Base-by-base conservation (phyloP, 2,888 invertebrate genomes). In the Timema podura region DNA sequence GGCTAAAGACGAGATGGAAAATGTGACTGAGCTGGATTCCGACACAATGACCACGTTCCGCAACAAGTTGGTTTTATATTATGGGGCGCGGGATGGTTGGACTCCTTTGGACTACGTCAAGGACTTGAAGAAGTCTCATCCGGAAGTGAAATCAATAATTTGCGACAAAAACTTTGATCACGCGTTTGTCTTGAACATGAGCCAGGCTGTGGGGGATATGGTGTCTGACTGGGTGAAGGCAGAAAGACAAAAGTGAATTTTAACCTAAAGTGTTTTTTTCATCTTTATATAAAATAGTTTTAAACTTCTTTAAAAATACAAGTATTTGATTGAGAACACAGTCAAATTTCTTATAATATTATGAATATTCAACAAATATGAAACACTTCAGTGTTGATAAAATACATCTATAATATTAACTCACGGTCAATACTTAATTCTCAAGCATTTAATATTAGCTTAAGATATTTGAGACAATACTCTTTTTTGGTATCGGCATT, bases 51-150 rank as follows among this genome's bases (percentile, higher is more conserved):
- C 82, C 16, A 79, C 82, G 46, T 83, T 90, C 78, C 76, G 84
- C n/a, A 79, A 86, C 13, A 87, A 88, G 76, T 81, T 95, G 3
- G 90, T 89, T 78, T 86, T 96, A 65, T 91, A 93, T 78, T 97
- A 95, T 80, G 91, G 93, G 10, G 82, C 83, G 6, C 84, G 79
- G 5, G 97, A 98, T 81, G 86, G 87, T 8, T 98, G 97, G 97
- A 91, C 89, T 67, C 96, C 96, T 0, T 76, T 87, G 0, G 80
- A 82, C 57, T 93, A 90, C 78, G 92, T 87, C 78, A 82, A 89
- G 46, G 87, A 90, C 73, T 80, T 96, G 70, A 85, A 84, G 73
- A 76, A 80, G 30, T 82, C 82, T 70, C 85, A 89, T 78, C 89
- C 90, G 0, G 80, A 85, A 69, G 81, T 88, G 8, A 85, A 89